phyloP scores from a whole-genome alignment of 1,140 invertebrate genomes.

The Brachystomella parvula region DNA sequence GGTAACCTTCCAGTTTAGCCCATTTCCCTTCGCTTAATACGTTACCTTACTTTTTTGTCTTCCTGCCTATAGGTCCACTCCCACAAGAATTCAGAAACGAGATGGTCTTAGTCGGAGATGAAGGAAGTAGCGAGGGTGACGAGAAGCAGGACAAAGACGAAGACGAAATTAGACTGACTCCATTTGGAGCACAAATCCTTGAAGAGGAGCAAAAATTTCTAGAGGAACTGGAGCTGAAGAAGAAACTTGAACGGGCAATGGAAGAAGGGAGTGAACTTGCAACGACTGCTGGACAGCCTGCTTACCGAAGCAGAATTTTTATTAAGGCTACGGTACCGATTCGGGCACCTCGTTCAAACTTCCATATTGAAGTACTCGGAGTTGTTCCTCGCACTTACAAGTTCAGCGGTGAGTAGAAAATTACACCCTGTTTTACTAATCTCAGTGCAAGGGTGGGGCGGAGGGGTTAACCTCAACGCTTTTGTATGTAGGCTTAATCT shows the following conservation, averaged over 20 bases:
- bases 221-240: background rate
- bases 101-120: background rate
- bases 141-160: background rate
- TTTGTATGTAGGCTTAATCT: too few relatives aligned
- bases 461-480: too few relatives aligned
- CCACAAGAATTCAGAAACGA: too few relatives aligned
- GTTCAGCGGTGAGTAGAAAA: conserved; percentile 58
- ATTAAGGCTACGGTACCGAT: background rate
- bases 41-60: too few relatives aligned
- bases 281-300: background rate
- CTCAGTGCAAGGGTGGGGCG: too few relatives aligned
- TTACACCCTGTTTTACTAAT: conserved; percentile 21
- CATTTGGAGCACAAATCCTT: conserved; percentile 10
- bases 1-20: too few relatives aligned
- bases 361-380: conserved; percentile 54
- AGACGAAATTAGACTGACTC: background rate
- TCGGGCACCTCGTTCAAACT: conserved; percentile 24
- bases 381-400: conserved; percentile 58
- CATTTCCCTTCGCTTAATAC: too few relatives aligned
- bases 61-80: too few relatives aligned
- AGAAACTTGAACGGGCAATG: background rate
- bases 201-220: background rate
- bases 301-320: background rate
- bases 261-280: background rate
- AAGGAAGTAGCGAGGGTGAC: background rate